Conservation (phyloP, 2,797 vertebrate genomes). For the Lophius americanus region DNA sequence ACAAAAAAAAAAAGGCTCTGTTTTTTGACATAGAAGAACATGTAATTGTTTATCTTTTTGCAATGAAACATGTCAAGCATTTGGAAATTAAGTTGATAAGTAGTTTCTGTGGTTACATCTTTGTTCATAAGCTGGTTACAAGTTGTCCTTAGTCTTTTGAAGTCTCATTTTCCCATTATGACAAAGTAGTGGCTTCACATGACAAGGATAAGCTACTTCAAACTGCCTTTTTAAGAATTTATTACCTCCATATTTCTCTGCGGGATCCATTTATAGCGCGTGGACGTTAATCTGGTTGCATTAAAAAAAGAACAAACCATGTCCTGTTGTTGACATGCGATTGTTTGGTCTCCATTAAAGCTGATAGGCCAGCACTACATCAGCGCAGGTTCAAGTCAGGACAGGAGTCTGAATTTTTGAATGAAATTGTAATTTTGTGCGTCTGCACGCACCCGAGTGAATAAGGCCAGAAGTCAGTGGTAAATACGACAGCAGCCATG, state of each 20-base stretch:
- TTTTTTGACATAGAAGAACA: not conserved
- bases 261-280: slow-evolving; percentile 17
- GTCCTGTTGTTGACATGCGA: slow-evolving; percentile 50
- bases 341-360: slow-evolving; percentile 36
- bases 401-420: slow-evolving; percentile 9
- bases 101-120: not conserved
- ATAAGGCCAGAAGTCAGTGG: slow-evolving; percentile 11
- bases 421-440: slow-evolving; percentile 4
- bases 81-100: no score
- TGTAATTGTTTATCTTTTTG: not conserved
- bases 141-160: slow-evolving; percentile 1
- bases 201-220: slow-evolving; percentile 23
- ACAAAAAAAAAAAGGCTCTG: not conserved
- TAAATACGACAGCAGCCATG: slow-evolving; percentile 21
- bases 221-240: slow-evolving; percentile 32
- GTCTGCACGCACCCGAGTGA: not conserved
- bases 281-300: slow-evolving; percentile 36
- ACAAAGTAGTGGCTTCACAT: slow-evolving; percentile 28
- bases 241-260: slow-evolving; percentile 46
- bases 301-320: slow-evolving; percentile 41
- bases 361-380: slow-evolving; percentile 9
- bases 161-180: slow-evolving; percentile 17
- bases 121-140: not conserved
- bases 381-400: slow-evolving; percentile 21
- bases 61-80: not conserved